Evolutionary conservation across 2,888 invertebrate species (phyloP).

Genomic region (Eumacrocentrus americanus): DNA sequence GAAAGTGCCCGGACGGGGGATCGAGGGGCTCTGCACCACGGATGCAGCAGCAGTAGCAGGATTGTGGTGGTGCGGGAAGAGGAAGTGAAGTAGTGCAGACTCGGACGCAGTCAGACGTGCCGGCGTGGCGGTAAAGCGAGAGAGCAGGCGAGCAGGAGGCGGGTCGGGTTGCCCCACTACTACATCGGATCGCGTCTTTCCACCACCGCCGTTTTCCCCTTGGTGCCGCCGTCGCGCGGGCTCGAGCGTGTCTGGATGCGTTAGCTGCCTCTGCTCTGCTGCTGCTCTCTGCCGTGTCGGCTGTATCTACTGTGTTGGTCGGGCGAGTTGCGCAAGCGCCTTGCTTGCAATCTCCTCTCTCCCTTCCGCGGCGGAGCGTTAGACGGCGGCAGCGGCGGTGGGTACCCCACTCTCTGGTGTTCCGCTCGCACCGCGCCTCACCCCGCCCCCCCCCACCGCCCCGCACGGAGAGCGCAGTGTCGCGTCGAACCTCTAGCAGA

Average conservation of each 20-base stretch:
- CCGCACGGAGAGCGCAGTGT: conserved; percentile 59
- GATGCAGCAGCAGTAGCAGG: conserved; percentile 13
- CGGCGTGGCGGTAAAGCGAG: conserved; percentile 28
- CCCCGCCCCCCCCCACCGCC: conserved; percentile 46
- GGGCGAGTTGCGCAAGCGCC: conserved; percentile 12
- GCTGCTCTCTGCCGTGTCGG: conserved; percentile 64
- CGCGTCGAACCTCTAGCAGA: conserved; percentile 62
- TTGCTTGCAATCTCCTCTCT: conserved; percentile 62
- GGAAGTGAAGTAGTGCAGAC: conserved; percentile 26
- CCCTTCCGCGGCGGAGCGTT: conserved; percentile 56
- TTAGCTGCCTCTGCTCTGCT: conserved; percentile 61
- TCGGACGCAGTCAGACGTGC: conserved; percentile 29
- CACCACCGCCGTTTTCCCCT: conserved; percentile 25
- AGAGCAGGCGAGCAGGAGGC: conserved; percentile 37
- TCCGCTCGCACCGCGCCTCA: conserved; percentile 28
- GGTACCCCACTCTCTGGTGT: conserved; percentile 23
- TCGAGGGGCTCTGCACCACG: conserved; percentile 10
- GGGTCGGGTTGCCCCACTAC: conserved; percentile 30
- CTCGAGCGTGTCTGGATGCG: neutral
- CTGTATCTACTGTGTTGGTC: neutral
- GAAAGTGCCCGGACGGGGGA: neutral
- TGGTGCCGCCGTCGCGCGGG: conserved; percentile 9
- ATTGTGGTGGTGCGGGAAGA: conserved; percentile 1
- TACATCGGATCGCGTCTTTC: conserved; percentile 17
- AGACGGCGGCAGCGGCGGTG: neutral